Conservation (phyloP, 2,888 invertebrate species). For the Idaea straminata region DNA sequence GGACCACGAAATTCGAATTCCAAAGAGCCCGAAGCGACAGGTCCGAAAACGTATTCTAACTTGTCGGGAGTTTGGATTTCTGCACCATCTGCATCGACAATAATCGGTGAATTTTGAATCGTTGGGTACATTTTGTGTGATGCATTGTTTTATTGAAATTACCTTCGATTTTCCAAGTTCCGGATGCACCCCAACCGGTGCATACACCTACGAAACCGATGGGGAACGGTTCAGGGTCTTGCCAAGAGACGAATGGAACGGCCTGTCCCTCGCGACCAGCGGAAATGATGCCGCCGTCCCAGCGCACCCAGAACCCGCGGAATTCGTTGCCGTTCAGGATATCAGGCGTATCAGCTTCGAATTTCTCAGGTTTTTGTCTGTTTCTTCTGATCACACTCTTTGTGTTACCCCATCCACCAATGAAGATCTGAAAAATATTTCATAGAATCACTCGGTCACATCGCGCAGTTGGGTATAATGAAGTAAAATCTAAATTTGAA, state of each 20-base stretch:
- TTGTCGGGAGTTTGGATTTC: constrained; percentile 79
- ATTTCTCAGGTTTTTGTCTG: constrained; percentile 86
- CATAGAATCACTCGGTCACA: not conserved
- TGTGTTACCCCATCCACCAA: constrained; percentile 93
- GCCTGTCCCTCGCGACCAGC: constrained; percentile 87
- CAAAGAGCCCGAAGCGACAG: constrained; percentile 75
- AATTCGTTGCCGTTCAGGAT: constrained; percentile 87
- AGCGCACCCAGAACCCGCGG: constrained; percentile 92
- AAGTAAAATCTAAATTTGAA: not conserved
- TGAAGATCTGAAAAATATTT: constrained; percentile 81
- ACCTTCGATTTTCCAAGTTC: constrained; percentile 92
- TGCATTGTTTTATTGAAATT: constrained; percentile 25
- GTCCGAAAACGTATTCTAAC: constrained; percentile 81
- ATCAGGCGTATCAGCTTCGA: constrained; percentile 84
- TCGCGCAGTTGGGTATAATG: not conserved
- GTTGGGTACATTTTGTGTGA: constrained; percentile 74
- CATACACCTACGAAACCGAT: constrained; percentile 89
- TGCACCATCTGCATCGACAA: constrained; percentile 73
- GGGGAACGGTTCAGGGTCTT: constrained; percentile 85
- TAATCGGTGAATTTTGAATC: constrained; percentile 46
- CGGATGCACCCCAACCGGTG: constrained; percentile 92
- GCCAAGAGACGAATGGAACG: constrained; percentile 86
- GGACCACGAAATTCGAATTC: constrained; percentile 81
- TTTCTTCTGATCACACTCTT: constrained; percentile 92
- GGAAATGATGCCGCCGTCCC: constrained; percentile 84